A percentile compares a stretch with the other conserved stretches of the same genome.
These are phyloP conservation scores for Varecia variegata DNA, from an alignment of 2,797 vertebrate species.

Conservation along the genomic window DNA sequence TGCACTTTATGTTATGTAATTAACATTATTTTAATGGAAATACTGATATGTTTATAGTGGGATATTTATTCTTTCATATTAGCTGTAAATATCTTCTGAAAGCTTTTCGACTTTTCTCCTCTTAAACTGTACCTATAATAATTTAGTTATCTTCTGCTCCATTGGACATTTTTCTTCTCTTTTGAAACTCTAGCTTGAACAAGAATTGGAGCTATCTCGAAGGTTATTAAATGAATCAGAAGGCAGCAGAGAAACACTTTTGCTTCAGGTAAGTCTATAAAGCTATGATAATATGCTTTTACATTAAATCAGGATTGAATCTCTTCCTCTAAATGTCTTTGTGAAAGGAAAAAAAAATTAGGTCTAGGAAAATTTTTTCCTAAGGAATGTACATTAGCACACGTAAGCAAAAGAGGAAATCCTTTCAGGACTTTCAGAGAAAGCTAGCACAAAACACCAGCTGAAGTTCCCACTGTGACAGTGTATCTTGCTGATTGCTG, in stretches of 20 bases:
- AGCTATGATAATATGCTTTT: conserved; percentile 62
- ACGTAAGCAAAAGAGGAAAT: conserved; percentile 45
- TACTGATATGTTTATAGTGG: neutral
- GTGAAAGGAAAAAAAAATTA: neutral
- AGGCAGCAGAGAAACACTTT: conserved; percentile 89
- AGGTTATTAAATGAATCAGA: conserved; percentile 90
- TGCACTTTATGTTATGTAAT: conserved; percentile 10
- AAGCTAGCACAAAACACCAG: neutral
- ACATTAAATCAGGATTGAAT: neutral
- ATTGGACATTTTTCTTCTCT: conserved; percentile 52
- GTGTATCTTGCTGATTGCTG: conserved; percentile 21
- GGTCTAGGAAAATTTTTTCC: neutral
- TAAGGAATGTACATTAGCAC: conserved; percentile 26
- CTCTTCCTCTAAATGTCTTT: conserved; percentile 20
- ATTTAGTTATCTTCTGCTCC: conserved; percentile 27
- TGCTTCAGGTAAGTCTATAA: conserved; percentile 88
- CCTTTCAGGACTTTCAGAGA: conserved; percentile 3
- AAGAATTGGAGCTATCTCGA: conserved; percentile 88
- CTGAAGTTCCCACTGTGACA: conserved; percentile 23
- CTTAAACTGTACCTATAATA: neutral
- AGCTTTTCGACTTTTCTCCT: conserved; percentile 28
- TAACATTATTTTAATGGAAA: conserved; percentile 32
- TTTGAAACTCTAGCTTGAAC: conserved; percentile 86
- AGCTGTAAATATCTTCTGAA: conserved; percentile 6
- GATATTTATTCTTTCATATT: neutral